A percentile compares a stretch with the other conserved stretches of the same genome.
phyloP scores from a whole-genome alignment of 1,140 invertebrate species.

The Dufourea novaeangliae region DNA sequence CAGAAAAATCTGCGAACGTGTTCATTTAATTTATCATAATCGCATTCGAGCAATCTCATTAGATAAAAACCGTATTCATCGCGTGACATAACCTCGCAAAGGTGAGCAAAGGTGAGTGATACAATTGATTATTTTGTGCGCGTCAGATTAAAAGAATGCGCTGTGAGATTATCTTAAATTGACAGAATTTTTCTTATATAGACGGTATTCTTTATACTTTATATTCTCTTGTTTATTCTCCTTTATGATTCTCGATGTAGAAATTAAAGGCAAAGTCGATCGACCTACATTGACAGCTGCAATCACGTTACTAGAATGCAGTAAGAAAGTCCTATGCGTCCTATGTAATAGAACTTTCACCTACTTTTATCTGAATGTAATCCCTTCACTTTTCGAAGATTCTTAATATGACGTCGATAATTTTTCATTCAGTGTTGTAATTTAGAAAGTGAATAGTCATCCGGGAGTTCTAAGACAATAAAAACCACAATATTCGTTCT shows the following conservation, averaged over 20 bases:
- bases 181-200: too few species aligned
- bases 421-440: background rate
- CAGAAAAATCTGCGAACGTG: constrained; percentile 23
- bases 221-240: background rate
- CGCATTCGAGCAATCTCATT: background rate
- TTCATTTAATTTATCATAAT: background rate
- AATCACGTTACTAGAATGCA: constrained; percentile 16
- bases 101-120: constrained; percentile 46
- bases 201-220: background rate
- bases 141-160: background rate
- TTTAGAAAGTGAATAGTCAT: too few species aligned
- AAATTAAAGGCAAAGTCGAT: background rate
- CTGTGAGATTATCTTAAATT: background rate
- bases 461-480: background rate
- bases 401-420: background rate
- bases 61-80: background rate
- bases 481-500: background rate
- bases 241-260: background rate
- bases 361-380: background rate
- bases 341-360: constrained; percentile 1
- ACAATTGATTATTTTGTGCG: background rate
- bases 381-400: background rate
- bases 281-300: constrained; percentile 22
- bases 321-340: background rate
- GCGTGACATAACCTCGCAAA: constrained; percentile 59